Evolutionary conservation across 2,113 vertebrate species (phyloP).

Genomic region (Pteronura brasiliensis): DNA sequence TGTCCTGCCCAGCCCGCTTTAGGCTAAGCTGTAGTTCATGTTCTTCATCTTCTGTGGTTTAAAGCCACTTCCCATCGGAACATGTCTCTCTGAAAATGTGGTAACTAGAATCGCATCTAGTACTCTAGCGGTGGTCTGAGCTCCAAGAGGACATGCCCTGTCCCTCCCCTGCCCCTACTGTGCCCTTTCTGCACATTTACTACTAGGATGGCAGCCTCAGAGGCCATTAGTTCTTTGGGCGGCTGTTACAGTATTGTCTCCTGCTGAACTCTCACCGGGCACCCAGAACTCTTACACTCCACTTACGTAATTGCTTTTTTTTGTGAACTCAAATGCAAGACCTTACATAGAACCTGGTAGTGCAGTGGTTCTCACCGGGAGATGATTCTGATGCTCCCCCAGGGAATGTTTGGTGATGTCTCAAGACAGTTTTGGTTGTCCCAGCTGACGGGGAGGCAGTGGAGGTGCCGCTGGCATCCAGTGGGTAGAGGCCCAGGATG

Average conservation of each 20-base stretch:
- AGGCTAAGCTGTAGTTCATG: neutral
- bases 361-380: neutral
- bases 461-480: neutral
- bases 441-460: neutral
- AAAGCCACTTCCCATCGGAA: neutral
- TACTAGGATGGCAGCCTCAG: neutral
- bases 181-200: neutral
- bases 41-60: neutral
- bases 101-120: neutral
- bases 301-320: neutral
- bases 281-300: neutral
- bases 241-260: neutral
- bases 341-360: neutral
- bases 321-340: neutral
- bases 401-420: neutral
- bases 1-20: neutral
- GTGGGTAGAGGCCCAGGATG: neutral
- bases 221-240: neutral
- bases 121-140: neutral
- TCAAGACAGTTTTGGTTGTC: neutral
- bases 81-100: neutral
- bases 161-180: accelerated
- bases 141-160: neutral
- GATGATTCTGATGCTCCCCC: neutral
- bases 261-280: neutral